Base-by-base conservation (phyloP, 2,888 invertebrate genomes). In the Pyrrhia umbra region DNA sequence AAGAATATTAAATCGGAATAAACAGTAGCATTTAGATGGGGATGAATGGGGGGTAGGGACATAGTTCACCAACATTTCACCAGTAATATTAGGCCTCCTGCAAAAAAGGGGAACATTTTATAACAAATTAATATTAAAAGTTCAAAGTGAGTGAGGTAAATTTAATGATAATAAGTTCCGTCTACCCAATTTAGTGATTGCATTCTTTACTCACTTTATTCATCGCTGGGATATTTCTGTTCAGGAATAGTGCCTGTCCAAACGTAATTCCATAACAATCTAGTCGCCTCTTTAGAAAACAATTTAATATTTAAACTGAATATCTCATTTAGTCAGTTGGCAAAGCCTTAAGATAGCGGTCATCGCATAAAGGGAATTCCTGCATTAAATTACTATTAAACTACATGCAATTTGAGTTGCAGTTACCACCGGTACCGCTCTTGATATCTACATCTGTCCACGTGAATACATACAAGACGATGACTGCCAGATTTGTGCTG, bases 301-400 rank as follows among this genome's bases (percentile, higher is more conserved):
- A 20, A 49, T 55, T 52, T 43, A 52, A 54, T 50, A 27, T 34
- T 34, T 62, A 51, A 30, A 69, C 42, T 20, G 16, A 57, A 63
- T 55, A 54, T 49, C 58, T 64, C 54, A 62, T 73, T 69, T 73
- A 68, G 52, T 69, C 61, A 67, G 74, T 74, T 77, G 59, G 72
- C 71, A 74, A 62, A 46, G 64, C 61, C 51, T 59, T 62, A 63
- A 69, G 62, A 75, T 72, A 65, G 62, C 68, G 59, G 61, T 62
- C 66, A 62, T 55, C 60, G 51, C 55, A 69, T 69, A 78, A 68
- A 72, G 68, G 65, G 58, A 67, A 72, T 79, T 69, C 79, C 60
- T 52, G 75, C 68, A 81, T 80, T 72, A 79, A 81, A 81, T 80
- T 70, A 75, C 64, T 60, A 66, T 72, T 70, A 77, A 75, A 23